These are phyloP conservation scores for Phylloscopus trochilus DNA, from an alignment of 2,113 vertebrate species.

Conservation along the genomic window DNA sequence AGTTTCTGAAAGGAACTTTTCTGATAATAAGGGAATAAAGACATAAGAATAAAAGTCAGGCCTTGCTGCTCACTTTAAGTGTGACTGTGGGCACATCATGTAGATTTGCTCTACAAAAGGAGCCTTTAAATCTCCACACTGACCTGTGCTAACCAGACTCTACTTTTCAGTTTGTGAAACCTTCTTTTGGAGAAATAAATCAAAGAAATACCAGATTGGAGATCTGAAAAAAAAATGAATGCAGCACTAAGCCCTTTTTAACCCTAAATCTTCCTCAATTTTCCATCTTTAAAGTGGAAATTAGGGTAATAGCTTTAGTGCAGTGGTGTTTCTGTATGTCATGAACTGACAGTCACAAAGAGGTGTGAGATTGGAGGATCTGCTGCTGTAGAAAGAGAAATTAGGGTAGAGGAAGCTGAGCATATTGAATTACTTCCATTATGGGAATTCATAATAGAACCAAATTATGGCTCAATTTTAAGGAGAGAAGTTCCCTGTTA, in stretches of 20 bases:
- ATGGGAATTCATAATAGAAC: conserved; percentile 1
- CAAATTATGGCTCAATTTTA: conserved; percentile 17
- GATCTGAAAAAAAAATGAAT: neutral
- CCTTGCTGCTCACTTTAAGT: neutral
- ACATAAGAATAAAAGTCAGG: neutral
- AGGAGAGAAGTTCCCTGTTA: conserved; percentile 5
- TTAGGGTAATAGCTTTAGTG: neutral
- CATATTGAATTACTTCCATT: conserved; percentile 26
- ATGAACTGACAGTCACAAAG: neutral
- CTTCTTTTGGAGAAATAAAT: neutral
- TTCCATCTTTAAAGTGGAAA: conserved; percentile 1
- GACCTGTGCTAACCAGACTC: neutral
- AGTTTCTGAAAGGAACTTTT: neutral
- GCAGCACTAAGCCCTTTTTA: neutral
- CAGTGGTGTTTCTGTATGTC: neutral
- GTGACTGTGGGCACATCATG: neutral
- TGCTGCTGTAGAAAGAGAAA: neutral
- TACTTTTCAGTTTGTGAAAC: neutral
- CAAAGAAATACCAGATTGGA: neutral
- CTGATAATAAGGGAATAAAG: neutral
- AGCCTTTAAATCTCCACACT: neutral
- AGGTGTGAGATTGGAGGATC: neutral
- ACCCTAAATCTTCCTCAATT: neutral
- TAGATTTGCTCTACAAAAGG: neutral
- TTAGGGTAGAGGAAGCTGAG: neutral